Evolutionary conservation across 2,888 invertebrate genomes (phyloP), one percentile per base, ranked within the genome.

Genomic region (Drosophila demipolita): DNA sequence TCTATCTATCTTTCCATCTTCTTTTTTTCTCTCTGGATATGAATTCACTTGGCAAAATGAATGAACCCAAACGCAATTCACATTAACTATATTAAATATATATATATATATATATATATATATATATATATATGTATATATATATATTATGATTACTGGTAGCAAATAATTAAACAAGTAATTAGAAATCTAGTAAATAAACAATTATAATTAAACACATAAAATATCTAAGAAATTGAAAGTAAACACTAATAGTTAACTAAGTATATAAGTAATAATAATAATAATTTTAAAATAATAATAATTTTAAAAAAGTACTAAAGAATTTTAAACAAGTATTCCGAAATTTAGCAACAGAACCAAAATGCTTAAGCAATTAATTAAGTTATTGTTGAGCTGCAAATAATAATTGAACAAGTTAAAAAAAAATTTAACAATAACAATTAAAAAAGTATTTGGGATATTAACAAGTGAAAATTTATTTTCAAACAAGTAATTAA

Each of bases 31-130:
- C 54, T 2, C 52, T 53, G 64, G 17, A 49, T 8, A 15, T 20
- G 42, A 20, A 2, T 40, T 40, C 71, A 71, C 71, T 71, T 49
- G 20, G 11, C 35, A 38, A 71, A 69, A 60, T 36, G n/a, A 0
- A 12, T 23, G 42, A 15, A 23, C 32, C 5, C 15, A 32, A 54
- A 11, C 33, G 4, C 42, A 38, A 33, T 7, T 7, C 11, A 7
- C 15, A 29, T 17, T 5, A 54, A 11, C 12, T 29, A 29, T 5
- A 8, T 15, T n/a, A n/a, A n/a, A 38, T 38, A 26, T 17, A 29
- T 4, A 49, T 17, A 17, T 23, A 29, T 29, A 5, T 29, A 20
- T 33, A 8, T 15, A 38, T 38, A 26, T 17, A 29, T 4, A 49
- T 17, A 17, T 23, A 29, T 29, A 5, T 29, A 20, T 33, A 20